phyloP scores from a whole-genome alignment of 2,797 vertebrate species.

The Parauchenoglanis punctatus region DNA sequence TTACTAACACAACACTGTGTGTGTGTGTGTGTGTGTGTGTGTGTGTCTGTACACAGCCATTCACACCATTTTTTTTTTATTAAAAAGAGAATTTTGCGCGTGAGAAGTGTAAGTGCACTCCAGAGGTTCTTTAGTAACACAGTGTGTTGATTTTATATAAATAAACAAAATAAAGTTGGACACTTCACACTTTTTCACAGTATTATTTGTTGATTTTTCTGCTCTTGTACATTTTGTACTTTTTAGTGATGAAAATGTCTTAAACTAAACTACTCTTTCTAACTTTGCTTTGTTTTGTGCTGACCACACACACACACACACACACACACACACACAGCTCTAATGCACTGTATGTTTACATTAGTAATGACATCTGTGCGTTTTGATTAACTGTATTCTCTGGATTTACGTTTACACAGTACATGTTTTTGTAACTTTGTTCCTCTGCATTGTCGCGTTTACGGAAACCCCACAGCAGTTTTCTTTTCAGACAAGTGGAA shows the following conservation, averaged over 20 bases:
- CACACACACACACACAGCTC: neutral
- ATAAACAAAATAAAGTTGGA: neutral
- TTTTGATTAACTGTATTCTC: neutral
- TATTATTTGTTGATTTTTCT: neutral
- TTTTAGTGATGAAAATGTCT: neutral
- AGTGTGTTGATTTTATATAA: neutral
- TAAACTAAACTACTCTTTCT: neutral
- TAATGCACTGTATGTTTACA: neutral
- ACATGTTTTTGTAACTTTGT: neutral
- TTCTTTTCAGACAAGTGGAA: neutral
- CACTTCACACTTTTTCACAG: neutral
- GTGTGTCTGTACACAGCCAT: neutral
- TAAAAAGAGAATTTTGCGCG: no score
- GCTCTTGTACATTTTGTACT: neutral
- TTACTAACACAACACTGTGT: neutral
- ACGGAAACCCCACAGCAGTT: neutral
- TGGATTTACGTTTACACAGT: neutral
- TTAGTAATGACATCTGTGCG: neutral
- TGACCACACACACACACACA: slow-evolving; percentile 14
- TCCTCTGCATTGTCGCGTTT: neutral
- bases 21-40: no score
- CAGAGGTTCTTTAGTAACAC: neutral
- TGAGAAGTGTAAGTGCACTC: neutral
- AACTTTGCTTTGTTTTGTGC: slow-evolving; percentile 16
- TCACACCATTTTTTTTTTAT: no score